Evolutionary conservation across 2,797 vertebrate genomes (phyloP), one percentile per base, ranked within the genome.

Genomic region (Malurus splendens): DNA sequence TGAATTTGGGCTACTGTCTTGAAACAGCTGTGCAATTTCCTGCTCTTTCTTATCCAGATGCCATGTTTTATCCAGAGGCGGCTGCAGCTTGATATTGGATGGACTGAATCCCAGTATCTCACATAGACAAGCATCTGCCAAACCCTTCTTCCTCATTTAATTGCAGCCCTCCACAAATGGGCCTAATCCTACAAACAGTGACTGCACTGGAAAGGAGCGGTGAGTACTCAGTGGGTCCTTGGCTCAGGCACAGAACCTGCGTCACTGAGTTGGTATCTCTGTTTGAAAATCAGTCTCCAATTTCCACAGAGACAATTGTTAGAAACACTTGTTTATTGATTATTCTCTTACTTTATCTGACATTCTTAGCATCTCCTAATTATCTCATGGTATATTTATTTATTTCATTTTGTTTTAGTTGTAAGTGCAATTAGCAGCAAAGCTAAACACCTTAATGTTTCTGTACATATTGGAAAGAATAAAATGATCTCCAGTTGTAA

Each of bases 261-360:
- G 41, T 55, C 81, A 41, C 47, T 0, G 3, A 51, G 15, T 4
- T 51, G 33, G 19, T 57, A 28, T 64, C 47, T 86, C 65, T 0
- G 0, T 62, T 54, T 75, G 48, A 62, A 41, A 74, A 66, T 20
- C 64, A 71, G 14, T 30, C 57, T 67, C 45, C 65, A 44, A 12
- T 66, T 79, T 86, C 74, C 50, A 90, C n/a, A 52, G 67, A 83
- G 65, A 64, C 17, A 44, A 36, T 30, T 75, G 39, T 81, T 65
- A 50, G 38, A 87, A 91, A 68, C 72, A 36, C 23, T 77, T 71
- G 24, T 75, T 90, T 70, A 74, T 72, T 80, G 66, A 80, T 82
- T 90, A 50, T 55, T 62, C 45, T 57, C 30, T 76, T 85, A 57
- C 36, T 52, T 87, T 80, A 65, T 12, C 30, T 59, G 38, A 50